Conservation (phyloP, 2,888 invertebrate species). For the Hypselothyrea guttata region DNA sequence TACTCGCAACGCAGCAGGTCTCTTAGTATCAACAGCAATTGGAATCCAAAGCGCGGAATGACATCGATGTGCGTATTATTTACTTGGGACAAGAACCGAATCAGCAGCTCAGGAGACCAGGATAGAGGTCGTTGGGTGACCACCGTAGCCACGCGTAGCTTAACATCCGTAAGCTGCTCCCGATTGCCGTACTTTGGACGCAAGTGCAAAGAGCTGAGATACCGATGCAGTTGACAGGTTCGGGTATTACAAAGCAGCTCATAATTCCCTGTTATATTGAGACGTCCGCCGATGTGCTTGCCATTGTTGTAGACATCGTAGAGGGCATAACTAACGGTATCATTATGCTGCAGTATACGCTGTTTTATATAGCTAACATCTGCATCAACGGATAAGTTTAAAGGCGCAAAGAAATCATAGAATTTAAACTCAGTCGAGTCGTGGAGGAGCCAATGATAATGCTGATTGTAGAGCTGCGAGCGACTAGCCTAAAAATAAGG, state of each 20-base stretch:
- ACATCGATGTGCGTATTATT: slow-evolving; percentile 68
- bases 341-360: neutral
- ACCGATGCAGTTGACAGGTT: slow-evolving; percentile 42
- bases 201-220: slow-evolving; percentile 63
- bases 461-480: slow-evolving; percentile 63
- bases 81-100: slow-evolving; percentile 54
- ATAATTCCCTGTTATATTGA: slow-evolving; percentile 77
- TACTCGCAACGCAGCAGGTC: slow-evolving; percentile 76
- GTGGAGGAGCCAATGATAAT: slow-evolving; percentile 78
- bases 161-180: slow-evolving; percentile 68
- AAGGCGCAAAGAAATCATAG: slow-evolving; percentile 53
- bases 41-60: slow-evolving; percentile 72
- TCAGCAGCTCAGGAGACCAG: slow-evolving; percentile 46
- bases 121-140: slow-evolving; percentile 64
- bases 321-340: slow-evolving; percentile 37
- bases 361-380: slow-evolving; percentile 70
- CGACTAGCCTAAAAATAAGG: slow-evolving; percentile 66
- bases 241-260: slow-evolving; percentile 53
- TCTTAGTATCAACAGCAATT: slow-evolving; percentile 52
- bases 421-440: slow-evolving; percentile 49
- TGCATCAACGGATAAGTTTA: slow-evolving; percentile 77
- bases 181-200: slow-evolving; percentile 73
- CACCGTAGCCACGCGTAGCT: slow-evolving; percentile 73
- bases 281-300: slow-evolving; percentile 74
- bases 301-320: slow-evolving; percentile 82